Base-by-base conservation (phyloP, 2,888 invertebrate genomes). In the Cheilosia variabilis region DNA sequence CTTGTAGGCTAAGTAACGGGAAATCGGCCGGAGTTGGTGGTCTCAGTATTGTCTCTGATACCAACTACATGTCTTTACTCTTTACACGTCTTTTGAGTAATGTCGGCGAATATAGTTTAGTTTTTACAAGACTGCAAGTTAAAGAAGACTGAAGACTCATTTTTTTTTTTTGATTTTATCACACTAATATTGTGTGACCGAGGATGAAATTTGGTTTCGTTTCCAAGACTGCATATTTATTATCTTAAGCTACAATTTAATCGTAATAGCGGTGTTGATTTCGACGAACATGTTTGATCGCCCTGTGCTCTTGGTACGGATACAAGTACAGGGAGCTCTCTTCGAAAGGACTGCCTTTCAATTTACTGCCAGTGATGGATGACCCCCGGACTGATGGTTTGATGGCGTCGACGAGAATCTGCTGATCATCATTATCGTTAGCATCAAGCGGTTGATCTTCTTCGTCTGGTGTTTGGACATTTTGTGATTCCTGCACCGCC, bases 251-350 rank as follows among this genome's bases (percentile, higher is more conserved):
- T 37, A 13, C 13, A 60, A 41, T 15, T 22, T 72, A 62, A 37
- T 77, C 69, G 24, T 62, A 53, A 13, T 62, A 37, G 27, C 77
- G 77, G 15, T 53, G 15, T 24, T 24, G 3, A n/a, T 68, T 60
- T 2, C 60, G 58, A 27, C 68, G 77, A 17, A n/a, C 10, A 10
- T 52, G 60, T 37, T 77, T 77, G 7, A 15, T 47, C 2, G 69
- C 69, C 17, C 45, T 53, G 10, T 69, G 62, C 53, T 91, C 91
- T 63, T 88, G 88, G 87, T 90, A 89, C 13, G 91, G 89, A 79
- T 91, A 91, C 82, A 91, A 87, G 65, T 89, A 89, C 65, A 91
- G 81, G 0, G 91, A 91, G 53, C 90, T 89, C 87, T 90, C 90
- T 81, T 90, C 90, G 15, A 91, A 89, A 17, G 88, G 77, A 41